Conservation (phyloP, 2,888 invertebrate genomes). For the Synergus gifuensis region DNA sequence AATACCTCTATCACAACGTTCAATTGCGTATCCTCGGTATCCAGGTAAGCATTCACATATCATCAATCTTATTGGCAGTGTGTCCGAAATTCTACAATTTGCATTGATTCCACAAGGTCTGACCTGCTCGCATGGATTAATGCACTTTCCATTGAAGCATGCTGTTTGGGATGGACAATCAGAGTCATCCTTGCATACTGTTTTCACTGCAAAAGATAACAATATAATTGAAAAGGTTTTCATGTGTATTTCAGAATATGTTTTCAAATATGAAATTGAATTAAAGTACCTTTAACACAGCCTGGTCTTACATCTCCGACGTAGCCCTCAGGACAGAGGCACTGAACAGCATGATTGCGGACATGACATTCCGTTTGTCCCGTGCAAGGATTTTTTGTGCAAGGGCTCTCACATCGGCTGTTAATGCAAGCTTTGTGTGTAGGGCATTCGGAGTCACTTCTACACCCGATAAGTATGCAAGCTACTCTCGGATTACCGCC, state of each 20-base stretch:
- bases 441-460: slow-evolving; percentile 89
- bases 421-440: slow-evolving; percentile 89
- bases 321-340: slow-evolving; percentile 89
- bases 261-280: neutral
- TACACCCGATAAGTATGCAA: slow-evolving; percentile 90
- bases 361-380: slow-evolving; percentile 87
- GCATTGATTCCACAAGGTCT: slow-evolving; percentile 91
- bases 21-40: slow-evolving; percentile 91
- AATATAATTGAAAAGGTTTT: neutral
- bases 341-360: slow-evolving; percentile 87
- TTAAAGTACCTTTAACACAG: slow-evolving; percentile 79
- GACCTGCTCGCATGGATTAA: slow-evolving; percentile 89
- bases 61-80: slow-evolving; percentile 91
- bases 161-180: slow-evolving; percentile 92
- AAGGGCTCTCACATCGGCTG: slow-evolving; percentile 88
- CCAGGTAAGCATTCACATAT: slow-evolving; percentile 92
- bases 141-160: slow-evolving; percentile 89
- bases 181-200: slow-evolving; percentile 86
- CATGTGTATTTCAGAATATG: neutral
- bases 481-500: slow-evolving; percentile 89
- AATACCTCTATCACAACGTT: slow-evolving; percentile 88
- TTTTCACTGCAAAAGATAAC: slow-evolving; percentile 61
- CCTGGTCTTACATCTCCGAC: slow-evolving; percentile 82
- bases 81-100: slow-evolving; percentile 88
- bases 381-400: slow-evolving; percentile 85